A percentile compares a stretch with the other conserved stretches of the same genome.
Evolutionary conservation across 2,113 vertebrate species (phyloP).

Genomic region (Excalfactoria chinensis): DNA sequence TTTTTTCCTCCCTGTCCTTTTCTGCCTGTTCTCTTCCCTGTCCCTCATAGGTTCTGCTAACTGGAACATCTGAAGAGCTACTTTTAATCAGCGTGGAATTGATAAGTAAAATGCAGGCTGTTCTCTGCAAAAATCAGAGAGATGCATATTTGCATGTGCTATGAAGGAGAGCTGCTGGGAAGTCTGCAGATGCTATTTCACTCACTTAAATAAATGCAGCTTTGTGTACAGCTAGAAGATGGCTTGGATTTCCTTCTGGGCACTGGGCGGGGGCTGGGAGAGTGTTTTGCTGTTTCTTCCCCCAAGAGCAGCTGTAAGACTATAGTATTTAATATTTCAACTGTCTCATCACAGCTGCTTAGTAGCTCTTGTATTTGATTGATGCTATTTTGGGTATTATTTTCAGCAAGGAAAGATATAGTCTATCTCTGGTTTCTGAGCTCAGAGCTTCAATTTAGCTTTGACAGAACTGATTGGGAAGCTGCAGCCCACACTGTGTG

Average conservation of each 20-base stretch:
- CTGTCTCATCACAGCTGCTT: background rate
- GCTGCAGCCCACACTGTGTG: background rate
- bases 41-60: rapidly evolving
- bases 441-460: constrained; percentile 1
- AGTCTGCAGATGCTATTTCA: background rate
- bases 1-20: background rate
- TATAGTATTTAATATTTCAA: background rate
- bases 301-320: background rate
- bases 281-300: background rate
- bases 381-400: background rate
- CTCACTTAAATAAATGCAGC: background rate
- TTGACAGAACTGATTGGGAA: background rate
- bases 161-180: background rate
- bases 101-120: background rate
- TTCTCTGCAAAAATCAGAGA: background rate
- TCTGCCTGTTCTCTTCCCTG: background rate
- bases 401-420: background rate
- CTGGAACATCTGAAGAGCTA: background rate
- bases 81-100: background rate
- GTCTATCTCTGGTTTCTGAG: background rate
- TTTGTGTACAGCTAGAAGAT: background rate
- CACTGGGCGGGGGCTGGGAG: background rate
- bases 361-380: background rate
- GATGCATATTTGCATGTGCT: background rate
- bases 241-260: background rate